phyloP scores from a whole-genome alignment of 2,797 vertebrate genomes.

The Hoplostethus mediterraneus region DNA sequence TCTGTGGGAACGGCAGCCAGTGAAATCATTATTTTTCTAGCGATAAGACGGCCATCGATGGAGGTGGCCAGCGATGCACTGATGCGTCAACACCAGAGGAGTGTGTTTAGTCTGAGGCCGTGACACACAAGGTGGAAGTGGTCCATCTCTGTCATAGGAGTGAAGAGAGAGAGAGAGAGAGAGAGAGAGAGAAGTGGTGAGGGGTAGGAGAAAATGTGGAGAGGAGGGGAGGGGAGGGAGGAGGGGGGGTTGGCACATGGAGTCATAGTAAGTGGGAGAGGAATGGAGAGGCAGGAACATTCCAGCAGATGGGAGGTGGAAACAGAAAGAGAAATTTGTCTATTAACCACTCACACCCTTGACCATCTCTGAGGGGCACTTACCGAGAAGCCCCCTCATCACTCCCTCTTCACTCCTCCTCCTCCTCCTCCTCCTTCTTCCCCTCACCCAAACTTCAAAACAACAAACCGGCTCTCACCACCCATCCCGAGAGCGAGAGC shows the following conservation, averaged over 20 bases:
- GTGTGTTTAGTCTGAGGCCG: slow-evolving; percentile 83
- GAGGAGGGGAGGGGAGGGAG: slow-evolving; percentile 16
- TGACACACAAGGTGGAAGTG: slow-evolving; percentile 74
- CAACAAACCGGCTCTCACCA: slow-evolving; percentile 62
- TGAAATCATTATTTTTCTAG: slow-evolving; percentile 85
- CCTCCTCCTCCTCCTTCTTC: too few relatives aligned
- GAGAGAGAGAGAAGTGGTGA: slow-evolving; percentile 33
- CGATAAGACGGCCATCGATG: slow-evolving; percentile 75
- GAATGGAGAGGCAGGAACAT: background rate
- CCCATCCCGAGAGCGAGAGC: slow-evolving; percentile 50
- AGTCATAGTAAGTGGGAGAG: slow-evolving; percentile 16
- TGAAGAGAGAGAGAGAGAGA: background rate
- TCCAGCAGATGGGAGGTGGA: background rate
- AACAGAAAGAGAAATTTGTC: slow-evolving; percentile 5
- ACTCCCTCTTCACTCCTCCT: slow-evolving; percentile 49
- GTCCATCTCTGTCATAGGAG: slow-evolving; percentile 75
- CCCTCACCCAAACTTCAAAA: slow-evolving; percentile 63
- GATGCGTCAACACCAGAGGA: slow-evolving; percentile 71
- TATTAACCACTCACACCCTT: background rate
- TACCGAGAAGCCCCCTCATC: slow-evolving; percentile 36
- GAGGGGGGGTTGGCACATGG: slow-evolving; percentile 6
- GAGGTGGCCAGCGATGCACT: slow-evolving; percentile 59
- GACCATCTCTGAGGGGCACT: slow-evolving; percentile 13
- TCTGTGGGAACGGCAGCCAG: slow-evolving; percentile 81
- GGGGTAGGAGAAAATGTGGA: background rate